Percentiles rank a stretch among this genome's conserved stretches.
Evolutionary conservation across 2,888 invertebrate genomes (phyloP).

Genomic region (Caradrina clavipalpis): DNA sequence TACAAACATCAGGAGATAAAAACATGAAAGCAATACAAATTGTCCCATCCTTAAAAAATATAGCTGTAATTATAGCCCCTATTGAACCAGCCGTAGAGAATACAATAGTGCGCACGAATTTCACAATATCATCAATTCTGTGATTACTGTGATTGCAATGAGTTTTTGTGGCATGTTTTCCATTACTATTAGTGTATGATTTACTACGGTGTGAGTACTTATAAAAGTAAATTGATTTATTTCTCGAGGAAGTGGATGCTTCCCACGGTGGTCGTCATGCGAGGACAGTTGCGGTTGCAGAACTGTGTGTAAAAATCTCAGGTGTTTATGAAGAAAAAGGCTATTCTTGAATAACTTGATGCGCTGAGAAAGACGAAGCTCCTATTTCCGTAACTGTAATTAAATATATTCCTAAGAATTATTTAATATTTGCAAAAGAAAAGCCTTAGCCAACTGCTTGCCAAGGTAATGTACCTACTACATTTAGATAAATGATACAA

Average conservation of each 20-base stretch:
- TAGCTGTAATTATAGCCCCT: constrained; percentile 45
- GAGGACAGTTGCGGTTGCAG: constrained; percentile 67
- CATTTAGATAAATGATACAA: constrained; percentile 50
- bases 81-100: constrained; percentile 44
- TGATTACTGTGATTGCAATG: constrained; percentile 17
- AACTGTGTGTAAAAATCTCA: constrained; percentile 53
- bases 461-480: constrained; percentile 14
- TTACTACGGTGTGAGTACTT: constrained; percentile 50
- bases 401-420: constrained; percentile 9
- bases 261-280: constrained; percentile 72
- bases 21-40: constrained; percentile 62
- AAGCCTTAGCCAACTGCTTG: not conserved
- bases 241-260: constrained; percentile 67
- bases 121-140: constrained; percentile 44
- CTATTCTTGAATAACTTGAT: constrained; percentile 31
- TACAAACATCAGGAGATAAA: constrained; percentile 65
- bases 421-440: constrained; percentile 8
- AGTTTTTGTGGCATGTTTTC: constrained; percentile 54
- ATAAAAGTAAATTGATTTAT: constrained; percentile 68
- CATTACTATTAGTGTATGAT: constrained; percentile 54
- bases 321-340: constrained; percentile 43
- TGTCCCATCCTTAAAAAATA: constrained; percentile 55
- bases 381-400: constrained; percentile 19
- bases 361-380: constrained; percentile 13
- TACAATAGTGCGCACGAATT: constrained; percentile 44